phyloP scores from a whole-genome alignment of 2,888 invertebrate species.

The Falcaria lacertinaria region DNA sequence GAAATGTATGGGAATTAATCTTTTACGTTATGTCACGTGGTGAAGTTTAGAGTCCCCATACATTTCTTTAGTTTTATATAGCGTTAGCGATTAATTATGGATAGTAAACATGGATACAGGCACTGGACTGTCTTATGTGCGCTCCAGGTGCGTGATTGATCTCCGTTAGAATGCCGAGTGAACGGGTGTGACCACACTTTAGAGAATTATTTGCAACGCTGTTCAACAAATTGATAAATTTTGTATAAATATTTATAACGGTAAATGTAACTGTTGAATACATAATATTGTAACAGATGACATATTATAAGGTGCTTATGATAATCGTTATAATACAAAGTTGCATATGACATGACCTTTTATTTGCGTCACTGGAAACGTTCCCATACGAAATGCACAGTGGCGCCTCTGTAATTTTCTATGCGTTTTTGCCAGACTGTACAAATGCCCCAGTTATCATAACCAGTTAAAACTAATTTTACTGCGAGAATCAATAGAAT shows the following conservation, averaged over 20 bases:
- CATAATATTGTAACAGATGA: constrained; percentile 74
- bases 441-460: no score
- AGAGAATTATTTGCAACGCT: constrained; percentile 60
- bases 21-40: no score
- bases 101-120: no score
- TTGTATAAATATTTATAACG: constrained; percentile 78
- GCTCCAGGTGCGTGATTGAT: constrained; percentile 9
- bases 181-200: constrained; percentile 40
- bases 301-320: constrained; percentile 79
- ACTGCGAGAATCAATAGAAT: no score
- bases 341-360: constrained; percentile 60
- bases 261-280: constrained; percentile 75
- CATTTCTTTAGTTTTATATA: no score
- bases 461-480: no score
- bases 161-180: constrained; percentile 26
- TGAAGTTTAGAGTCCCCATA: no score
- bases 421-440: no score
- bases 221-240: constrained; percentile 68
- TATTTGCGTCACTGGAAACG: constrained; percentile 15
- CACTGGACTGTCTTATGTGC: constrained; percentile 2
- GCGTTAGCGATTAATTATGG: no score
- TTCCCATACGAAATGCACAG: no score
- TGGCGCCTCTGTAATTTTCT: no score
- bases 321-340: constrained; percentile 80
- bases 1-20: no score